phyloP scores from a whole-genome alignment of 2,797 vertebrate species.

The Gallirallus australis region DNA sequence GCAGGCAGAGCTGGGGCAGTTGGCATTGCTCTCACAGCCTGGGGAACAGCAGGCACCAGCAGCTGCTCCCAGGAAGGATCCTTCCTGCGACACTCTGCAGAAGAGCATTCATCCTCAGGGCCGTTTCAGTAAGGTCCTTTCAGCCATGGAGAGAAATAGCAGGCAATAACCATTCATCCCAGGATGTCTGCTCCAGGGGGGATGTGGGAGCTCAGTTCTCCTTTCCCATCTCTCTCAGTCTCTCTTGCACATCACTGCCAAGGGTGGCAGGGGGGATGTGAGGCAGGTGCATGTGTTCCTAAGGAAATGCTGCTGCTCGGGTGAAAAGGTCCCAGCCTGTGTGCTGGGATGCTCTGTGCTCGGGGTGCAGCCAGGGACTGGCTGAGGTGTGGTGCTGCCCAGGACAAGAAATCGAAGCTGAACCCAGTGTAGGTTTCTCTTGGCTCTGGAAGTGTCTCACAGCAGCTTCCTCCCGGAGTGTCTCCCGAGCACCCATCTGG shows the following conservation, averaged over 20 bases:
- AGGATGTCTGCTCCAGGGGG: not conserved
- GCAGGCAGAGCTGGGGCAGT: not conserved
- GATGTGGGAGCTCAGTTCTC: not conserved
- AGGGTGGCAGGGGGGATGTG: not conserved
- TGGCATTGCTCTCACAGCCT: not conserved
- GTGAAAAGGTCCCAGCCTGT: rapidly evolving
- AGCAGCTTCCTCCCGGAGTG: not conserved
- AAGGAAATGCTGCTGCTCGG: not conserved
- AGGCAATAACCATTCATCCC: not conserved
- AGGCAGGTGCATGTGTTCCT: rapidly evolving
- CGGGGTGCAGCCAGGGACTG: not conserved
- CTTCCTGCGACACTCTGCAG: not conserved
- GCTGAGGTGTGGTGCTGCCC: not conserved
- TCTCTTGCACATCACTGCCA: not conserved
- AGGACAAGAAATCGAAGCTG: not conserved
- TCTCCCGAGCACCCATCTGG: not conserved
- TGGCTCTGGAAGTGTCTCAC: rapidly evolving
- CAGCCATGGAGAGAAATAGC: not conserved
- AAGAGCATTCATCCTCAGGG: not conserved
- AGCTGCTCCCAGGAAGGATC: not conserved
- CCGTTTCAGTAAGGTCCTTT: not conserved
- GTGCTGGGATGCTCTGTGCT: not conserved
- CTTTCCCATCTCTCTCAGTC: not conserved
- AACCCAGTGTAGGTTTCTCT: not conserved
- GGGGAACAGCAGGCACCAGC: not conserved